Evolutionary conservation across 2,113 vertebrate species (phyloP), one percentile per base, ranked within the genome.

Genomic region (Oryzias melastigma): DNA sequence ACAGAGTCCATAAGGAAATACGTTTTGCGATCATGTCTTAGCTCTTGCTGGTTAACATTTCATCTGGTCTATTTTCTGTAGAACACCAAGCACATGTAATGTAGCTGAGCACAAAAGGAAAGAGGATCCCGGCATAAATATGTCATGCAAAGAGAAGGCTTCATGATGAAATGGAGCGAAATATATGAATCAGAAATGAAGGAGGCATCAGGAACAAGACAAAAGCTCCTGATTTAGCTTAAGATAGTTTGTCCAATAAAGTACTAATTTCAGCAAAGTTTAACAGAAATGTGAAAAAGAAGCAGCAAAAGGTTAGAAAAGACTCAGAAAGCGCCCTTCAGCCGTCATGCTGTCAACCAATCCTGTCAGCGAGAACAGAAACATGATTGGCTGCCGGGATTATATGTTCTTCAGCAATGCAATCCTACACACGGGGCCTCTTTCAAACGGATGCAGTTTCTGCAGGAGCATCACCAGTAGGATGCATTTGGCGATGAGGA

Each of bases 321-420:
- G 68, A 49, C n/a, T 57, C 42, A 44, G 24, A 54, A 64, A 51
- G 51, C 52, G 67, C 50, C 66, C 68, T 81, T 81, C 78, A 82
- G 84, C 72, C 75, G 67, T 81, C 78, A 72, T 70, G 49, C 63
- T 78, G 74, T 76, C 73, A 69, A 29, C 68, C 64, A 75, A 18
- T 57, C 58, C 62, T 52, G 48, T 55, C 58, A 64, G 56, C 44
- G 14, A 52, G 35, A 47, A 20, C 57, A 35, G 24, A 69, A 68
- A 72, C 58, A 81, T 63, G 42, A 63, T n/a, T 18, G 43, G 35
- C 62, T 55, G 35, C 65, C 58, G 44, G 64, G 41, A 65, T 70
- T 62, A 45, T 27, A 4, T 7, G 50, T 35, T 35, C 35, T 35
- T 35, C 35, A 35, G 35, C 10, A 35, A 18, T 43, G 4, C 19